Conservation (phyloP, 2,797 vertebrate genomes). For the Gambelia wislizenii region DNA sequence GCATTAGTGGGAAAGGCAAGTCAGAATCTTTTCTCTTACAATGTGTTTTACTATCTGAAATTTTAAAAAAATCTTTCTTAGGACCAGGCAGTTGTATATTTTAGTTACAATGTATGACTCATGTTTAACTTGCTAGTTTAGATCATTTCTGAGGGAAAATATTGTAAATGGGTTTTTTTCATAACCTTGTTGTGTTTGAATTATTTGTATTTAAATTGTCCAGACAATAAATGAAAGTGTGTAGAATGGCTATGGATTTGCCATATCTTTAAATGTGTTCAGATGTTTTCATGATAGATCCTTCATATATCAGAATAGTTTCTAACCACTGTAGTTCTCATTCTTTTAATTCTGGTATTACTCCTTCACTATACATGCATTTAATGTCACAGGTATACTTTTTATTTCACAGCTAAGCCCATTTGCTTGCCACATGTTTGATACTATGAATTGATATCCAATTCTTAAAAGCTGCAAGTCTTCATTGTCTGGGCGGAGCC, state of each 20-base stretch:
- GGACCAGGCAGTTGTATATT: conserved; percentile 96
- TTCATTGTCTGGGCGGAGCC: not conserved
- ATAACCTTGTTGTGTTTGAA: conserved; percentile 99
- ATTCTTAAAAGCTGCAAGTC: not conserved
- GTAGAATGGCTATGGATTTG: conserved; percentile 91
- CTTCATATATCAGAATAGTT: conserved; percentile 49
- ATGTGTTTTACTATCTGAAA: conserved; percentile 98
- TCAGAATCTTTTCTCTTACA: conserved; percentile 95
- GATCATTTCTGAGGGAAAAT: conserved; percentile 99
- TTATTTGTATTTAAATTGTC: conserved; percentile 99
- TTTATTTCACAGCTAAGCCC: not conserved
- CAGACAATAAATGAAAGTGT: conserved; percentile 99
- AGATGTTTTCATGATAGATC: conserved; percentile 73
- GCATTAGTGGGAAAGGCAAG: conserved; percentile 97
- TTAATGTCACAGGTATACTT: not conserved
- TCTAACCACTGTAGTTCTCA: not conserved
- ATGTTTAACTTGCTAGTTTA: conserved; percentile 99
- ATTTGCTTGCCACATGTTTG: not conserved
- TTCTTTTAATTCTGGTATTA: not conserved
- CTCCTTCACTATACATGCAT: not conserved
- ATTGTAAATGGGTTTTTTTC: conserved; percentile 98
- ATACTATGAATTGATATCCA: not conserved
- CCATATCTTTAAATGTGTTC: conserved; percentile 84
- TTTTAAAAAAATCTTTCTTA: conserved; percentile 93
- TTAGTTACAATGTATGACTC: conserved; percentile 99